Base-by-base conservation (phyloP, 2,797 vertebrate genomes). In the Hypotaenidia okinawae region DNA sequence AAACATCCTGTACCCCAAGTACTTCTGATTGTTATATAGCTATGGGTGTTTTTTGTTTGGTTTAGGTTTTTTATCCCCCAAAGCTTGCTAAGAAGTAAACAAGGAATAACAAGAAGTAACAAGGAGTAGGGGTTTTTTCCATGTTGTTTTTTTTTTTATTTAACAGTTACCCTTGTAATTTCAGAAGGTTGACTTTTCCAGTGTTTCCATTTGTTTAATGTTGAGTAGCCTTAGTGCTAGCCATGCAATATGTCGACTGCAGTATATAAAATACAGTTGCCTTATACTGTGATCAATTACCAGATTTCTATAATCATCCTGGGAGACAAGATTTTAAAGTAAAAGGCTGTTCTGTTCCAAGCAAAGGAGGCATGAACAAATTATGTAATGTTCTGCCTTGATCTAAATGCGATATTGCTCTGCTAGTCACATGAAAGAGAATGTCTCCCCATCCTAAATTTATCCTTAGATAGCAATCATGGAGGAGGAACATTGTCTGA, bases 361-460 rank as follows among this genome's bases (percentile, higher is more conserved):
- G 67, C 33, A 90, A 61, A 93, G 39, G 43, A 90, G 37, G 9
- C 55, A 75, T n/a, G 77, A 87, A 63, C 33, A 86, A 66, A 84
- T 88, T 89, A 94, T 59, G 19, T 33, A 85, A 85, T 49, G 22
- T 57, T 76, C 55, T 91, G 25, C 78, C 66, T 76, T 64, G 41
- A 83, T 78, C 54, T 72, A 85, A 85, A 93, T 68, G 70, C 41
- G 86, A 66, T 70, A 88, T 75, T 93, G 10, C 47, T 88, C 32
- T 96, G 70, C 74, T 81, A 81, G 63, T 88, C 79, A 79, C 69
- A 59, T 52, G 83, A 43, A 84, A 78, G 43, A 91, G 83, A 89
- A 91, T 57, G 52, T 94, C 55, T 86, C 59, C 32, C 22, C 39
- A 23, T 73, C n/a, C 84, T 89, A 89, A 93, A 94, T 95, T 93